Base-by-base conservation (phyloP, 1,140 invertebrate genomes). In the Pseudomyrmex sp. region DNA sequence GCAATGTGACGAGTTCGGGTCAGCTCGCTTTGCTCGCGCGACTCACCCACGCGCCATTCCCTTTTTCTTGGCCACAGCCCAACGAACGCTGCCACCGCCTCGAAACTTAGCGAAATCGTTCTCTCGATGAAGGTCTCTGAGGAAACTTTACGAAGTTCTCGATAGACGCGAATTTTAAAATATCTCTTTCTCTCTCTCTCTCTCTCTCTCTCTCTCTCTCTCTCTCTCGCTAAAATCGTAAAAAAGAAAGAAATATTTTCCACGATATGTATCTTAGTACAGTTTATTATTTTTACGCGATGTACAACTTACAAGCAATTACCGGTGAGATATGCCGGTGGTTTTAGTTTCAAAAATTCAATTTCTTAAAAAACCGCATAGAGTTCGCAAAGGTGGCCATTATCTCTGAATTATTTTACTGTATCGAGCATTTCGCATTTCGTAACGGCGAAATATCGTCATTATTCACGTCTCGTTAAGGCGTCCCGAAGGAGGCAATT, bases 1-100 rank as follows among this genome's bases (percentile, higher is more conserved):
- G 73, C 70, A 84, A 13, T 73, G 86, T 90, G 91, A 90, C 90
- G 91, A 87, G 89, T 92, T 92, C 91, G 91, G 92, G 92, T 93
- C 92, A 93, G 91, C 89, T 93, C 88, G 89, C 88, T 90, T 88
- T 85, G 87, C 90, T 91, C 85, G 80, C 85, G 89, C 88, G 85
- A 87, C 89, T 93, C 92, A 93, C 92, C 92, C 92, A 93, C 92
- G 92, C 93, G 92, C 93, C 87, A 91, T 91, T 89, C 89, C 91
- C 76, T 88, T 91, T 90, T 91, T 88, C 74, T 86, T 93, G 91
- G 92, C 91, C 15, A 23, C 35, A 10, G 46, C 85, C 91, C 92
- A 92, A 91, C 77, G 87, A 89, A 89, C 85, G 65, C 61, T 73
- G 69, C 70, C 66, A 72, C 35, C 54, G 52, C 44, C 54, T 68